These are phyloP conservation scores for Trididemnum clinides DNA, from an alignment of 23 tunicate species.

Conservation along the genomic window DNA sequence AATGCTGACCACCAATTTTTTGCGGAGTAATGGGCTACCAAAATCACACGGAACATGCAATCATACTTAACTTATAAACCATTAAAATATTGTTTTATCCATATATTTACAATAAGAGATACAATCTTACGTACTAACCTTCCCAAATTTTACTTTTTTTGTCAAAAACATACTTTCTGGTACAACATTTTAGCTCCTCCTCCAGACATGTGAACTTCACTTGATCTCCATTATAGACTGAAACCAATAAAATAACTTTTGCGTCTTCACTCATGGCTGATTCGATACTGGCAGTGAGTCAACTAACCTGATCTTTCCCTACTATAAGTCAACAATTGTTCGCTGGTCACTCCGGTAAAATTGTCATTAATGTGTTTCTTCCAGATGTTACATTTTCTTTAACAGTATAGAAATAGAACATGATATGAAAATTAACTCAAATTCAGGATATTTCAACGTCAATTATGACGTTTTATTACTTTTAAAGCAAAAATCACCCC, in stretches of 20 bases:
- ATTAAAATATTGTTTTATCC: background rate
- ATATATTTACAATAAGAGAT: background rate
- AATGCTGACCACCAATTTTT: background rate
- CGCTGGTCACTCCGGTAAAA: too few species aligned
- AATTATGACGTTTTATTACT: too few species aligned
- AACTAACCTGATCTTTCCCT: background rate
- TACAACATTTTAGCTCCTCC: background rate
- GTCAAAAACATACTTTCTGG: too few species aligned
- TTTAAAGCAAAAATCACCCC: too few species aligned
- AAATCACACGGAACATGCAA: background rate
- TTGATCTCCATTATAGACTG: background rate
- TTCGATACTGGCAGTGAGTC: background rate
- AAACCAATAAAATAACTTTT: background rate
- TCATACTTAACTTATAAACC: background rate
- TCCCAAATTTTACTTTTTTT: background rate
- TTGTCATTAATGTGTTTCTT: too few species aligned
- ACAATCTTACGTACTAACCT: too few species aligned
- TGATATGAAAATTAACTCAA: too few species aligned
- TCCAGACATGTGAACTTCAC: background rate
- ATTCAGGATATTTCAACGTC: too few species aligned
- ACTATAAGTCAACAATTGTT: too few species aligned
- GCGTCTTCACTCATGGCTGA: background rate
- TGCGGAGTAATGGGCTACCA: background rate
- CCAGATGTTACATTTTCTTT: too few species aligned
- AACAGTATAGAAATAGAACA: too few species aligned